Base-by-base conservation (phyloP, 2,888 invertebrate genomes). In the Hyles lineata region DNA sequence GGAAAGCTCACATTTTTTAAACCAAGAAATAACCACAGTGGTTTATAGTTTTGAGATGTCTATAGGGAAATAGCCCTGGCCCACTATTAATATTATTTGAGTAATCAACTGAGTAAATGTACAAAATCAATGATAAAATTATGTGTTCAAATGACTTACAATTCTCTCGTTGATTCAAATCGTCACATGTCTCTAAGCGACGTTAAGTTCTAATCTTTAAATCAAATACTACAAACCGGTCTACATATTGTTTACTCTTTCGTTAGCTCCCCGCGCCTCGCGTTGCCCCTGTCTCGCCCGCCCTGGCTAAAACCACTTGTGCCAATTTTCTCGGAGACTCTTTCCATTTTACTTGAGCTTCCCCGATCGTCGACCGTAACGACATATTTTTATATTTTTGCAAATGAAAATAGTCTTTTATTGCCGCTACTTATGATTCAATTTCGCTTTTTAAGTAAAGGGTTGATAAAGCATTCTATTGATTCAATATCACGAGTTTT, bases 311-410 rank as follows among this genome's bases (percentile, higher is more conserved):
- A 93, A 94, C 93, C 93, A 94, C 95, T 95, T 94, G 94, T 95
- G 93, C 95, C 95, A 93, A 95, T 94, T 94, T 93, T 94, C 92
- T 92, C 89, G 88, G 91, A 86, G 92, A 91, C 92, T 93, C 89
- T 91, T 92, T 92, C 92, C 91, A 93, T 91, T 94, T 92, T 92
- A 92, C 91, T 92, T 89, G 90, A 91, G 91, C 92, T 91, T 88
- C 85, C 87, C 84, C 82, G 79, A 77, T 79, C 79, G 77, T 85
- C 81, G 77, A 80, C 78, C 85, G 79, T 84, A 88, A 89, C 82
- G 87, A 78, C 88, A 79, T 87, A 91, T 87, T 82, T 85, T 80
- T 85, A 83, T 79, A 82, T 80, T 77, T 74, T 73, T 73, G 71
- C 75, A 83, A 81, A 82, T 81, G 83, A 88, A 86, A 84, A 78